Evolutionary conservation across 30 jellyfish, hydroid and myxozoan genomes (phyloP).

Genomic region (Aurelia aurita complex sp. Pacific): DNA sequence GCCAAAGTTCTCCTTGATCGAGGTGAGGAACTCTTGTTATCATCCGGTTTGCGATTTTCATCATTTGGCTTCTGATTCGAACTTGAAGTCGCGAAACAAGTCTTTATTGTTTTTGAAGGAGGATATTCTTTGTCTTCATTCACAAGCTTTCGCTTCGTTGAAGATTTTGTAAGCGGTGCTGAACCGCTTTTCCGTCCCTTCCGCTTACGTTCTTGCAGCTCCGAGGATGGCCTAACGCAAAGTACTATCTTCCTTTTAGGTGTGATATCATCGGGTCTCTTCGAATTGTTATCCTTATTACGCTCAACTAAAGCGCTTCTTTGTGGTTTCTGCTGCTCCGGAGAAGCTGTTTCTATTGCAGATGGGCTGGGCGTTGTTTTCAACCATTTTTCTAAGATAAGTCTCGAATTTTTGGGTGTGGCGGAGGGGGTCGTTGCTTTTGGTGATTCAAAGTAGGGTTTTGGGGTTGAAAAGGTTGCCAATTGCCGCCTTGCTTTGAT

Average conservation of each 20-base stretch:
- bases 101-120: slow-evolving; percentile 46
- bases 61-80: slow-evolving; percentile 26
- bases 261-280: not conserved
- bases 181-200: slow-evolving; percentile 15
- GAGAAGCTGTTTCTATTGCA: not conserved
- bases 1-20: slow-evolving; percentile 2
- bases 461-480: slow-evolving; percentile 49
- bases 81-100: slow-evolving; percentile 17
- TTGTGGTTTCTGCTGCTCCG: slow-evolving; percentile 3
- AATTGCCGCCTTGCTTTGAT: not conserved
- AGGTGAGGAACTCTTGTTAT: not conserved
- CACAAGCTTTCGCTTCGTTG: slow-evolving; percentile 55
- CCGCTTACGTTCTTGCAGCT: slow-evolving; percentile 20
- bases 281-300: not conserved
- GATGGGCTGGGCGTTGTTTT: slow-evolving; percentile 56
- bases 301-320: slow-evolving; percentile 24
- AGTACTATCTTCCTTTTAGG: slow-evolving; percentile 39
- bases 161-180: slow-evolving; percentile 3
- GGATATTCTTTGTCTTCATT: slow-evolving; percentile 57
- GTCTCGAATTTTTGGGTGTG: slow-evolving; percentile 55
- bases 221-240: slow-evolving; percentile 54
- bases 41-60: not conserved
- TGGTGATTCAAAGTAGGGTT: slow-evolving; percentile 5
- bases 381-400: slow-evolving; percentile 56
- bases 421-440: not conserved